A percentile compares a stretch with the other conserved stretches of the same genome.
Evolutionary conservation across 2,797 vertebrate genomes (phyloP).

Genomic region (Platyrinchus mystaceus): DNA sequence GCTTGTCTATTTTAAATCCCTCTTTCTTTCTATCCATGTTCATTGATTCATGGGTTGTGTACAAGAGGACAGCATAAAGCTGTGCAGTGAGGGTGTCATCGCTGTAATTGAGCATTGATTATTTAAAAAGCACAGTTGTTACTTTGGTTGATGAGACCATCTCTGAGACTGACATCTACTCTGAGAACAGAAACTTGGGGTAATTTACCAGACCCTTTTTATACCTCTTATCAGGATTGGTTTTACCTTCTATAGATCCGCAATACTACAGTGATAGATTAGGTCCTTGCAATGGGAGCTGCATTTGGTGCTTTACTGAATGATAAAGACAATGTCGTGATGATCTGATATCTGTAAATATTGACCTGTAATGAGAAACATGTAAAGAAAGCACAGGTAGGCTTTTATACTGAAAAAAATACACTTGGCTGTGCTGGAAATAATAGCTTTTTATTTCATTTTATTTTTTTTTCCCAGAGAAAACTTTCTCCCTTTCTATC

Average conservation of each 20-base stretch:
- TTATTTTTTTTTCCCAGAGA: neutral
- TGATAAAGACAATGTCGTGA: neutral
- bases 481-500: slow-evolving; percentile 5
- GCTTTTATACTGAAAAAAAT: neutral
- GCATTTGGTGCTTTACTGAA: neutral
- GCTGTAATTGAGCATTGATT: slow-evolving; percentile 41
- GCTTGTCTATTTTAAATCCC: neutral
- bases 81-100: neutral
- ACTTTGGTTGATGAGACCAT: slow-evolving; percentile 37
- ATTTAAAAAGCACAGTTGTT: slow-evolving; percentile 49
- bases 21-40: neutral
- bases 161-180: slow-evolving; percentile 27
- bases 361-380: neutral
- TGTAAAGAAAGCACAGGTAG: neutral
- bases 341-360: neutral
- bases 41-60: slow-evolving; percentile 9
- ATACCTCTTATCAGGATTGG: neutral
- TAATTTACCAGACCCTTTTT: slow-evolving; percentile 27
- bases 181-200: slow-evolving; percentile 21
- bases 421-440: neutral
- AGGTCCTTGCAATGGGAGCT: neutral
- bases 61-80: neutral
- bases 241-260: neutral
- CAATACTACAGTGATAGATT: neutral
- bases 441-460: neutral